These are phyloP conservation scores for Tanypteryx hageni DNA, from an alignment of 2,888 invertebrate genomes.

Conservation along the genomic window DNA sequence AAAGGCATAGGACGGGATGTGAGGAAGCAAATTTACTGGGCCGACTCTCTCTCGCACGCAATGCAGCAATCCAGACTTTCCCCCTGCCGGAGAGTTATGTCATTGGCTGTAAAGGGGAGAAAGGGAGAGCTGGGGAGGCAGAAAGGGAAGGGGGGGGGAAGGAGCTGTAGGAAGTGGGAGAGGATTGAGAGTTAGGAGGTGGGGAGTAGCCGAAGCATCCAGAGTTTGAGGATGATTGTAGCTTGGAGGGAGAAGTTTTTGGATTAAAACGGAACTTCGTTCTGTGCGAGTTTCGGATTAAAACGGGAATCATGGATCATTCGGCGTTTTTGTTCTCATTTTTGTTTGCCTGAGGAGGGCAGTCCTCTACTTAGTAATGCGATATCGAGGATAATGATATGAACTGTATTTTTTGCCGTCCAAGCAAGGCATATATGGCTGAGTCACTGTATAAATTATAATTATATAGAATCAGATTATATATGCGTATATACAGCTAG, in stretches of 20 bases:
- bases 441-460: no score
- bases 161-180: background rate
- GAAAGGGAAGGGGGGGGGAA: background rate
- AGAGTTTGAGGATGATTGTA: background rate
- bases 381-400: no score
- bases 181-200: background rate
- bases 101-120: background rate
- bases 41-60: background rate
- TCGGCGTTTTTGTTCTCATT: no score
- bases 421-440: no score
- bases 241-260: background rate
- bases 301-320: no score
- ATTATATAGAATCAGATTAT: no score
- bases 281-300: background rate
- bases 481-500: no score
- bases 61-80: slow-evolving; percentile 50
- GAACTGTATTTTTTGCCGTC: no score
- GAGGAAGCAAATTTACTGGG: slow-evolving; percentile 12
- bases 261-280: background rate
- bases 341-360: no score
- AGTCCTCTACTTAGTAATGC: no score
- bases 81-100: slow-evolving; percentile 13
- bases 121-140: background rate
- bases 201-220: background rate
- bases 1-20: background rate